phyloP scores from a whole-genome alignment of 2,797 vertebrate species.

The Scyliorhinus canicula region DNA sequence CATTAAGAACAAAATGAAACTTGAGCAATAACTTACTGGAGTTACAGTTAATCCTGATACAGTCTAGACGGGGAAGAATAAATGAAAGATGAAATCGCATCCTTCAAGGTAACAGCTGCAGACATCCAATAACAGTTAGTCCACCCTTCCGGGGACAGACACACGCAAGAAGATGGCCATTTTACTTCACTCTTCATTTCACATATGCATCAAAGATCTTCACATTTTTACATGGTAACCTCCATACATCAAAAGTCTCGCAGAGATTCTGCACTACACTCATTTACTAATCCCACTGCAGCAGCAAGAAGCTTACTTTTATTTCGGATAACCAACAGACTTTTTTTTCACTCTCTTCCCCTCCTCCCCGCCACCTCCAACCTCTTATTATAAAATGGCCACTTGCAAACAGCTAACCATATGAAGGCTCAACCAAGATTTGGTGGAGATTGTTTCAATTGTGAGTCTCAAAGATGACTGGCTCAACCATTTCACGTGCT shows the following conservation, averaged over 20 bases:
- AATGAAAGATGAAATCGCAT: conserved; percentile 99
- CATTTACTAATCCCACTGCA: not conserved
- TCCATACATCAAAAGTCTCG: conserved; percentile 1
- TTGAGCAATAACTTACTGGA: conserved; percentile 99
- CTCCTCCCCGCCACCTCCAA: no score
- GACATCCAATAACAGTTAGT: conserved; percentile 99
- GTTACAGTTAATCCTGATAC: conserved; percentile 99
- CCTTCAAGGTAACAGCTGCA: conserved; percentile 99
- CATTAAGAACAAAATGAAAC: conserved; percentile 96
- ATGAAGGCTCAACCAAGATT: conserved; percentile 82
- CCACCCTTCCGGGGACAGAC: conserved; percentile 99
- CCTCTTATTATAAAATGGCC: conserved; percentile 82
- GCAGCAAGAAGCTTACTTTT: not conserved
- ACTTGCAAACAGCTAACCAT: conserved; percentile 89
- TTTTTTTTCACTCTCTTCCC: not conserved
- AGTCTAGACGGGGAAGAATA: conserved; percentile 99
- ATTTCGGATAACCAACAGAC: no score
- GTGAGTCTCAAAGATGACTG: conserved; percentile 53
- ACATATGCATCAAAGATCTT: conserved; percentile 11
- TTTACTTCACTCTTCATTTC: conserved; percentile 56
- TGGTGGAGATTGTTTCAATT: conserved; percentile 44
- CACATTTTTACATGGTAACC: not conserved
- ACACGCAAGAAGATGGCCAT: conserved; percentile 98
- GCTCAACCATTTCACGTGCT: conserved; percentile 51
- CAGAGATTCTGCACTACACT: not conserved